Percentiles rank a stretch among this genome's conserved stretches.
Evolutionary conservation across 1,140 invertebrate species (phyloP).

Genomic region (Neocloeon triangulifer): DNA sequence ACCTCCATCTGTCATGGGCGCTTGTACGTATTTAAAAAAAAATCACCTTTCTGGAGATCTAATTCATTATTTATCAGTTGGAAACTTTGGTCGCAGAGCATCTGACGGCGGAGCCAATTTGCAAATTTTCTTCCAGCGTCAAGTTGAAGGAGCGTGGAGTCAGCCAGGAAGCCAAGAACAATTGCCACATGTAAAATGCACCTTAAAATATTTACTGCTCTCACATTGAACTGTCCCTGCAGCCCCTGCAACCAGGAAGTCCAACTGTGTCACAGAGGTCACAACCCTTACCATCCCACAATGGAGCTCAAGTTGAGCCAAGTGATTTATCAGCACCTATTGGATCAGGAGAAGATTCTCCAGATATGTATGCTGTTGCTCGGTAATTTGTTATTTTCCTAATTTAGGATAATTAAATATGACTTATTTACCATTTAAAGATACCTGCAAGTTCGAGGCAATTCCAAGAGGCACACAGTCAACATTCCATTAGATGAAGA

Average conservation of each 20-base stretch:
- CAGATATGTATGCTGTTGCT: conserved; percentile 22
- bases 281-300: conserved; percentile 12
- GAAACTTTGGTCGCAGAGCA: conserved; percentile 68
- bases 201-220: conserved; percentile 4
- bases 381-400: conserved; percentile 18
- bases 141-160: conserved; percentile 29
- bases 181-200: conserved; percentile 22
- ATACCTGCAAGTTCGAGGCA: conserved; percentile 49
- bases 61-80: conserved; percentile 25
- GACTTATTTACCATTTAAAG: conserved; percentile 11
- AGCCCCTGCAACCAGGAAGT: conserved; percentile 19
- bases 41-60: too few relatives aligned
- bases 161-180: conserved; percentile 38
- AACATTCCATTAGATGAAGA: conserved; percentile 23
- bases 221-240: not conserved
- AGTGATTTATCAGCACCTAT: conserved; percentile 5
- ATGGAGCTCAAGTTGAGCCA: not conserved
- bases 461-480: conserved; percentile 36
- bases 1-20: conserved; percentile 69
- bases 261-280: conserved; percentile 21
- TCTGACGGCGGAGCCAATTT: conserved; percentile 92
- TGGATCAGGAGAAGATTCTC: conserved; percentile 17
- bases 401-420: not conserved
- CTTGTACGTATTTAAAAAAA: conserved; percentile 53
- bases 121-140: conserved; percentile 45